Percentiles rank a stretch among this genome's conserved stretches.
Conservation (phyloP, 2,888 invertebrate species). For the Chydorus sphaericus region DNA sequence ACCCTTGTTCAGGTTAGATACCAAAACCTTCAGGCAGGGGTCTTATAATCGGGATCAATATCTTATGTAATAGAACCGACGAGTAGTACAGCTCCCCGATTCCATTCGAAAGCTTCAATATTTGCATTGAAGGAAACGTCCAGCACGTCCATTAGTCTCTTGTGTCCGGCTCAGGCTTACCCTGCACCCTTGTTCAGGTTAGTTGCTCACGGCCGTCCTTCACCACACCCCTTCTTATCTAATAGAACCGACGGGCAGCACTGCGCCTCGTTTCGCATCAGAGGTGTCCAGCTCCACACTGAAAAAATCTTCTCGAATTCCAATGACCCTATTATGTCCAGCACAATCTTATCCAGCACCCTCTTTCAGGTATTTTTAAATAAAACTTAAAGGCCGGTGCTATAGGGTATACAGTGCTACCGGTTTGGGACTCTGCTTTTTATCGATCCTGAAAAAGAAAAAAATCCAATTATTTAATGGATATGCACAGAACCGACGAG, state of each 20-base stretch:
- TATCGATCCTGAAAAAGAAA: not conserved
- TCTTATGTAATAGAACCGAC: constrained; percentile 21
- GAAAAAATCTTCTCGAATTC: constrained; percentile 19
- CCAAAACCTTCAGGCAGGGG: not conserved
- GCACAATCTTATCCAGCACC: constrained; percentile 47
- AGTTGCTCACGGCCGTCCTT: not conserved
- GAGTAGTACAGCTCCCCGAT: constrained; percentile 22
- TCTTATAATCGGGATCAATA: too few relatives aligned
- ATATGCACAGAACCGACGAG: constrained; percentile 21
- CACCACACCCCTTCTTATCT: not conserved
- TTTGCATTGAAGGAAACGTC: not conserved
- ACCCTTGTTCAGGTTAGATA: constrained; percentile 46
- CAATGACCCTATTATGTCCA: constrained; percentile 46
- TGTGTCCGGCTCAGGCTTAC: constrained; percentile 57
- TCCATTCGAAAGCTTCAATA: constrained; percentile 11
- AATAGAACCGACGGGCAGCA: constrained; percentile 12
- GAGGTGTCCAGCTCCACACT: constrained; percentile 17
- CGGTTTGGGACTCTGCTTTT: not conserved
- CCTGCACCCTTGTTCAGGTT: constrained; percentile 55
- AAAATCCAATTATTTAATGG: not conserved
- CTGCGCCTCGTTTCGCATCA: constrained; percentile 11
- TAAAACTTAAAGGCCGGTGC: not conserved
- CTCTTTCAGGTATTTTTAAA: constrained; percentile 43
- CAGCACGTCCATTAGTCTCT: constrained; percentile 26
- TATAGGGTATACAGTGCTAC: not conserved